Base-by-base conservation (phyloP, 2,797 vertebrate genomes). In the Enteromius thamalakanensis region DNA sequence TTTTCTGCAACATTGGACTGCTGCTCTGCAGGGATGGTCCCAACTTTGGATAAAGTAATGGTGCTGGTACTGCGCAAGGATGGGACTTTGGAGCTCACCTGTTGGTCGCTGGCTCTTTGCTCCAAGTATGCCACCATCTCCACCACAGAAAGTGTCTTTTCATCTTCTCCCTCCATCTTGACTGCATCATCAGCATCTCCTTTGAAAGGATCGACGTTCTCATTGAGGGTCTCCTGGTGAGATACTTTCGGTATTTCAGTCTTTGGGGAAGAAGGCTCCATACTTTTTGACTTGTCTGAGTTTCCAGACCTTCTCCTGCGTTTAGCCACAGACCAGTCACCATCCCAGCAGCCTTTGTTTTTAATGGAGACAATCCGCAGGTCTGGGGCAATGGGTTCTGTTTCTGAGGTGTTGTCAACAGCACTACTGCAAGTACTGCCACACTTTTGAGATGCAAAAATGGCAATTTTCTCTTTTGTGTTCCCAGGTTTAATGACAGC, bases 111-210 rank as follows among this genome's bases (percentile, higher is more conserved):
- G 0, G 94, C 95, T 84, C 95, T 94, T 86, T 96, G 96, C 91
- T 99, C 98, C 68, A 99, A 91, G 64, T 96, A 96, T 1, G 97
- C 97, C 37, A 99, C 98, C 96, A 98, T 99, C 91, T 99, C 97
- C 4, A 95, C 95, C n/a, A 99, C 98, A 0, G 97, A 98, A 19
- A 97, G 88, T 2, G 92, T 91, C 23, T 95, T 92, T 70, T 91
- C 93, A 0, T 74, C 87, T 67, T 76, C 81, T 23, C 0, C 55
- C 21, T 87, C 85, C 0, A 32, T 76, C 49, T 9, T 82, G 29
- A 53, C 32, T 37, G 74, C 89, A 84, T 89, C 92, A 0, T 89
- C 83, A 2, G 55, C 37, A 0, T 90, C 90, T 0, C 92, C 94
- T 0, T 86, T 86, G 1, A 51, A 58, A 17, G 93, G 92, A 67